A percentile compares a stretch with the other conserved stretches of the same genome.
These are phyloP conservation scores for Pachliopta kotzebuea DNA, from an alignment of 2,888 invertebrate species.

Conservation along the genomic window DNA sequence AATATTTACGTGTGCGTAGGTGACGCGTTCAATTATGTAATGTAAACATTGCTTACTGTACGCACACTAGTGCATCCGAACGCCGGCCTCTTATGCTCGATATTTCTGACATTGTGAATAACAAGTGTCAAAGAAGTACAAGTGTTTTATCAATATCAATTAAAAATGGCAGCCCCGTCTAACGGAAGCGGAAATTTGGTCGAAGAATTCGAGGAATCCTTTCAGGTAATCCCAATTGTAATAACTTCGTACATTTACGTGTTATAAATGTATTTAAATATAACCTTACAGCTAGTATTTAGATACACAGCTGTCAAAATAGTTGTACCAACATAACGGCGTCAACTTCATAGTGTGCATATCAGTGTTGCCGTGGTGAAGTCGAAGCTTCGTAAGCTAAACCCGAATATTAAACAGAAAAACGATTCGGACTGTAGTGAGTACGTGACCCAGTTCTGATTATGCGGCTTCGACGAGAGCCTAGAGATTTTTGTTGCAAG, in stretches of 20 bases:
- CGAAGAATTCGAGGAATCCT: conserved; percentile 94
- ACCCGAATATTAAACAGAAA: conserved; percentile 40
- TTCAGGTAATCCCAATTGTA: conserved; percentile 82
- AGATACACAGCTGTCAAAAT: conserved; percentile 55
- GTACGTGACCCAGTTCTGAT: conserved; percentile 71
- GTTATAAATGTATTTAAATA: conserved; percentile 48
- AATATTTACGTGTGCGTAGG: conserved; percentile 15
- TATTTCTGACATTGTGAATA: conserved; percentile 24
- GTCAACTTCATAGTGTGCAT: conserved; percentile 41
- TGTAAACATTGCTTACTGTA: not conserved
- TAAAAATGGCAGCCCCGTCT: conserved; percentile 86
- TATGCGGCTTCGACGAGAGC: conserved; percentile 63
- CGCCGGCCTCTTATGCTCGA: conserved; percentile 7
- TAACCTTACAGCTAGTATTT: conserved; percentile 39
- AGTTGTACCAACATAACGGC: conserved; percentile 60
- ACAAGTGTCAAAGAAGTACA: conserved; percentile 32
- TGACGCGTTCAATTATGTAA: conserved; percentile 7
- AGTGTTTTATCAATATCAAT: conserved; percentile 29
- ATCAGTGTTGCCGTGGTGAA: conserved; percentile 50
- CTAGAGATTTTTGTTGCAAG: conserved; percentile 64
- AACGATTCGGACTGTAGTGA: conserved; percentile 50
- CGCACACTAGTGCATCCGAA: not conserved
- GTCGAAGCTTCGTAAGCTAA: conserved; percentile 68
- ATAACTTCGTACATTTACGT: not conserved
- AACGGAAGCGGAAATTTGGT: conserved; percentile 92